Evolutionary conservation across 2,797 vertebrate species (phyloP), one percentile per base, ranked within the genome.

Genomic region (Syngnathus acus): DNA sequence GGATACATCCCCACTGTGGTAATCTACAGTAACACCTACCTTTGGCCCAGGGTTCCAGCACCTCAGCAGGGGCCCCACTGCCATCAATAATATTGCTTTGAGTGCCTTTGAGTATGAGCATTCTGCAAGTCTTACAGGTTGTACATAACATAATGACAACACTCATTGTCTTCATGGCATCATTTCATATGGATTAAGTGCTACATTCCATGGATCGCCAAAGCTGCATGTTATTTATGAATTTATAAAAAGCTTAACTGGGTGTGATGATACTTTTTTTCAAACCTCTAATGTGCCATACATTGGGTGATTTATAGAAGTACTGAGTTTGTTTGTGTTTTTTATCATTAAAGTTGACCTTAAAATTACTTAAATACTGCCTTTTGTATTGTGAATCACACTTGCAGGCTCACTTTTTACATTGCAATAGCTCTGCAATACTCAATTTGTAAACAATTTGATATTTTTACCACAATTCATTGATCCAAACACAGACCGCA

Each of bases 131-230:
- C 40, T 62, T 62, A 45, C 21, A 26, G 39, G 2, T 61, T 62
- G 3, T 45, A 26, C 21, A 4, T 40, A 9, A n/a, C 37, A 60
- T 21, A 60, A 21, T 42, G 6, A 45, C 6, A 43, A 43, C 21
- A 45, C 16, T 23, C 19, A 21, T 17, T 60, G 19, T 62, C 40
- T 16, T 43, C 26, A 11, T 62, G 10, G 11, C 21, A 43, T 43
- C n/a, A 13, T 62, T 45, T 43, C 14, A 45, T 40, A 43, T 14
- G 3, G 37, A 21, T 55, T 47, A 62, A 77, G 71, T 77, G 82
- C 74, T 73, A 78, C 82, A 84, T 89, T 88, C 76, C 73, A 45
- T 75, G 55, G 77, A 84, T 87, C 87, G 78, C 80, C 68, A 53
- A 77, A 75, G 48, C 67, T 70, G 68, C 50, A 71, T 73, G 58